Conservation (phyloP, 1,140 invertebrate genomes). For the Tetragnatha versicolor region DNA sequence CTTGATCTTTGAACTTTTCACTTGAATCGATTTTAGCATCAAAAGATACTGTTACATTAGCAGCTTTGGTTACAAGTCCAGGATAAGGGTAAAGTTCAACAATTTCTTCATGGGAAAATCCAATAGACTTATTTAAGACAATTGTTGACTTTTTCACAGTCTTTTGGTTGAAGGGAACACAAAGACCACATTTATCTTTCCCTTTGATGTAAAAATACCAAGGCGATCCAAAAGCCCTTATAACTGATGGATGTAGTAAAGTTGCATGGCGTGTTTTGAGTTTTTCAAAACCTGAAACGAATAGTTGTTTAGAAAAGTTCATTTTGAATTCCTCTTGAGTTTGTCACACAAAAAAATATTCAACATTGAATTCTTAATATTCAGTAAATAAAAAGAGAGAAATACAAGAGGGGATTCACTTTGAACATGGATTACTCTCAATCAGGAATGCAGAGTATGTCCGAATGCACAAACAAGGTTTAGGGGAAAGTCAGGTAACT, state of each 20-base stretch:
- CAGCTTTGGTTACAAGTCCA: neutral
- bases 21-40: neutral
- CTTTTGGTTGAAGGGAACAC: neutral
- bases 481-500: too few species aligned
- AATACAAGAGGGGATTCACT: too few species aligned
- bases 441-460: too few species aligned
- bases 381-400: too few species aligned
- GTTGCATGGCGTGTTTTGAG: too few species aligned
- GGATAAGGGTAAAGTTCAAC: neutral
- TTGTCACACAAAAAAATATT: too few species aligned
- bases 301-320: too few species aligned
- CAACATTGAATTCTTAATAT: too few species aligned
- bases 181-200: neutral
- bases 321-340: too few species aligned
- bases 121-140: neutral
- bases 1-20: neutral
- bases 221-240: neutral
- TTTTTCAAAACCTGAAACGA: too few species aligned
- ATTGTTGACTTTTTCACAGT: neutral
- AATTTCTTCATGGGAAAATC: neutral
- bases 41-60: neutral
- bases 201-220: neutral
- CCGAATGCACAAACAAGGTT: too few species aligned
- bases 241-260: slow-evolving; percentile 1
- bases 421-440: too few species aligned